phyloP scores from a whole-genome alignment of 2,888 invertebrate species.

The Drosophila robusta region DNA sequence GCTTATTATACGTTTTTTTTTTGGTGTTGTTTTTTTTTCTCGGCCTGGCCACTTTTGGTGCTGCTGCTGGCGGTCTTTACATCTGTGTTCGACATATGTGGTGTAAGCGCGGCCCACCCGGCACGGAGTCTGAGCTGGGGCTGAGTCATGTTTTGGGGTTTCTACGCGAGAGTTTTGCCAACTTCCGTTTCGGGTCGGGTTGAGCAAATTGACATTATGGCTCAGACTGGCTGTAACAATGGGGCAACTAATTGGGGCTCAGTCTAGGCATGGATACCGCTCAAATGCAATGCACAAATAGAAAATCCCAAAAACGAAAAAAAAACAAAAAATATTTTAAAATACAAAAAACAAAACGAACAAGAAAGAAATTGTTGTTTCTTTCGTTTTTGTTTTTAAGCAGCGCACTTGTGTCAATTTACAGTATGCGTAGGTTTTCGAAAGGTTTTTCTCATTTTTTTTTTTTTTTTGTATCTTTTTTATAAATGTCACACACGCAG shows the following conservation, averaged over 20 bases:
- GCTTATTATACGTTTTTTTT: neutral
- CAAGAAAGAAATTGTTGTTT: constrained; percentile 37
- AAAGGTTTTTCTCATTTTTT: constrained; percentile 57
- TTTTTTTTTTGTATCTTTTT: constrained; percentile 19
- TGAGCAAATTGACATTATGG: constrained; percentile 78
- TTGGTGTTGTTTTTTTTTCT: constrained; percentile 3
- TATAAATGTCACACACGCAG: constrained; percentile 76
- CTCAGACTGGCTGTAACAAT: constrained; percentile 68
- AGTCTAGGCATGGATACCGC: constrained; percentile 55
- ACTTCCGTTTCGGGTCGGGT: constrained; percentile 66
- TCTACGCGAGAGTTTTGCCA: constrained; percentile 64
- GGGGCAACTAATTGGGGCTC: constrained; percentile 73
- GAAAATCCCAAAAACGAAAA: constrained; percentile 70
- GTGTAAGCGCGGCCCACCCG: constrained; percentile 63
- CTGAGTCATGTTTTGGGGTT: constrained; percentile 55
- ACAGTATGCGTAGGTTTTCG: constrained; percentile 73
- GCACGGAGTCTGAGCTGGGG: constrained; percentile 23
- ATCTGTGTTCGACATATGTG: constrained; percentile 54
- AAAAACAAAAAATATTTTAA: constrained; percentile 27
- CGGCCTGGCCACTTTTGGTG: constrained; percentile 11
- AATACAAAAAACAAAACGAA: constrained; percentile 20
- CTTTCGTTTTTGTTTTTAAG: constrained; percentile 27
- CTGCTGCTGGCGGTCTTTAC: constrained; percentile 70
- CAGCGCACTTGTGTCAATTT: constrained; percentile 74
- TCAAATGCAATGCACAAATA: constrained; percentile 75